These are phyloP conservation scores for Drosophila falleni DNA, from an alignment of 2,888 invertebrate species.

Conservation along the genomic window DNA sequence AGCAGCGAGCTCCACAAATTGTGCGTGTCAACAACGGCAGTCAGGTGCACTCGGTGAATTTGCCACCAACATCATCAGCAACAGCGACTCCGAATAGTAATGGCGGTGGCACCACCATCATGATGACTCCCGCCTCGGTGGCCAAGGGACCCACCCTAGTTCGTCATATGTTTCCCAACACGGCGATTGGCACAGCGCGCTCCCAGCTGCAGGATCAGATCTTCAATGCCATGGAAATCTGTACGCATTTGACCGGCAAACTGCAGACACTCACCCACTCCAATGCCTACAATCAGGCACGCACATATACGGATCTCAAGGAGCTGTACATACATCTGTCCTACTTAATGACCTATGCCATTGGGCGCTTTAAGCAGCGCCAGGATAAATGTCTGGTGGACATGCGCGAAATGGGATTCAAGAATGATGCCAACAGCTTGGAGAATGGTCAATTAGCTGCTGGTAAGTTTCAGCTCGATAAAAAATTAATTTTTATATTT, in stretches of 20 bases:
- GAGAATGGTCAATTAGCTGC: constrained; percentile 84
- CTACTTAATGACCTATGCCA: constrained; percentile 85
- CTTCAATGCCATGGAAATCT: constrained; percentile 84
- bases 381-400: constrained; percentile 85
- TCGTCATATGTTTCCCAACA: constrained; percentile 80
- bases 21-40: constrained; percentile 65
- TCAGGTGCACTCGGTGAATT: constrained; percentile 45
- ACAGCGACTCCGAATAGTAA: constrained; percentile 22
- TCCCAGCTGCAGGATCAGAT: constrained; percentile 84
- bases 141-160: constrained; percentile 62
- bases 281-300: constrained; percentile 85
- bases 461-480: constrained; percentile 55
- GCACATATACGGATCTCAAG: constrained; percentile 83
- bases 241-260: constrained; percentile 84
- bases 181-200: constrained; percentile 82
- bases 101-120: constrained; percentile 48
- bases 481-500: too few species aligned
- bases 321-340: constrained; percentile 85
- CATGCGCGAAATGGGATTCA: constrained; percentile 85
- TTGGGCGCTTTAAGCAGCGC: constrained; percentile 84
- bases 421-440: constrained; percentile 84
- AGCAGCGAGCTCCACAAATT: constrained; percentile 69
- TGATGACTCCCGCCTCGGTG: constrained; percentile 28
- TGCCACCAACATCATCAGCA: constrained; percentile 18
- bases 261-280: constrained; percentile 85